A percentile compares a stretch with the other conserved stretches of the same genome.
Conservation (phyloP, 1,140 invertebrate species). For the Polypedilum vanderplanki region DNA sequence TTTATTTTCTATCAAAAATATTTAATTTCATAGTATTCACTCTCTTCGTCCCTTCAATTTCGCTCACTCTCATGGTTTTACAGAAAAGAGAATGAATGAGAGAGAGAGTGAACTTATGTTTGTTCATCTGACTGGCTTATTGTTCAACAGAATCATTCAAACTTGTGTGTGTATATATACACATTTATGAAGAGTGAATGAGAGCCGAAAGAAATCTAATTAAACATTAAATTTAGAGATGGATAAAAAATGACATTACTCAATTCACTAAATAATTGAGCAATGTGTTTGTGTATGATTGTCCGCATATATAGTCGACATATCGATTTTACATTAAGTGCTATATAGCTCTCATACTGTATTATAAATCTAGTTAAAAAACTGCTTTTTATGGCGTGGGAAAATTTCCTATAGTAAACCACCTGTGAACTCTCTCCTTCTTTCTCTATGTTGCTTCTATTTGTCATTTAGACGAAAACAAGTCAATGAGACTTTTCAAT, state of each 20-base stretch:
- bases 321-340: slow-evolving; percentile 22
- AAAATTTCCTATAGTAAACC: slow-evolving; percentile 9
- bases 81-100: too few species aligned
- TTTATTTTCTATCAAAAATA: too few species aligned
- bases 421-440: neutral
- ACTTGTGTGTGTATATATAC: too few species aligned
- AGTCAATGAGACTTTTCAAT: slow-evolving; percentile 26
- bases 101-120: too few species aligned
- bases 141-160: too few species aligned
- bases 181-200: neutral
- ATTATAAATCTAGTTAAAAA: slow-evolving; percentile 24
- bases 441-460: neutral
- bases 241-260: slow-evolving; percentile 23
- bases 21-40: too few species aligned
- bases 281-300: neutral
- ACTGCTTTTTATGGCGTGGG: slow-evolving; percentile 21
- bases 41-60: too few species aligned
- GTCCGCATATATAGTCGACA: neutral
- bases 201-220: slow-evolving; percentile 8
- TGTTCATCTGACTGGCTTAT: too few species aligned
- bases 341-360: neutral
- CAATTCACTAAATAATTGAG: slow-evolving; percentile 5
- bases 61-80: too few species aligned
- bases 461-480: neutral
- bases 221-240: slow-evolving; percentile 12